phyloP scores from a whole-genome alignment of 2,113 vertebrate species.

The Dasypus novemcinctus region DNA sequence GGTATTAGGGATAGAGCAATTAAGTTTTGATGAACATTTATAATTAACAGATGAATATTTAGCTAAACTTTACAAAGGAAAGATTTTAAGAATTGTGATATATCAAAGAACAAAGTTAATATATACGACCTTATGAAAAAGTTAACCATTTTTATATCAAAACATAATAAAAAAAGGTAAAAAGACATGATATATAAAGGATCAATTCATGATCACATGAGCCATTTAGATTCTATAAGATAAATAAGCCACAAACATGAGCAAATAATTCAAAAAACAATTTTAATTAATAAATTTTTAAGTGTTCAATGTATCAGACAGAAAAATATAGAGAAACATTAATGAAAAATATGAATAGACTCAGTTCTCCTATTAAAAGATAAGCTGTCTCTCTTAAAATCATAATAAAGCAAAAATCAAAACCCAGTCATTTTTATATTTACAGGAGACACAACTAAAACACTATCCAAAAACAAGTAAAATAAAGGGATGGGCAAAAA shows the following conservation, averaged over 20 bases:
- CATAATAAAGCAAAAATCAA: not conserved
- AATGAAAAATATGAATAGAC: not conserved
- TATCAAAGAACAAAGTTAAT: not conserved
- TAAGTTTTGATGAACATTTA: not conserved
- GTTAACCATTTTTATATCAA: not conserved
- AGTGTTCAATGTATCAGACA: not conserved
- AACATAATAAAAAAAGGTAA: not conserved
- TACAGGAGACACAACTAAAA: not conserved
- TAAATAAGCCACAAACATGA: not conserved
- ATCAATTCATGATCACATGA: not conserved
- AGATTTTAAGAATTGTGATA: not conserved
- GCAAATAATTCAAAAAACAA: conserved; percentile 5
- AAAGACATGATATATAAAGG: not conserved
- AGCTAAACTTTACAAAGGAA: not conserved
- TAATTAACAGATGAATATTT: not conserved
- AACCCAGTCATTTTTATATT: not conserved
- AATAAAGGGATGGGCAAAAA: not conserved
- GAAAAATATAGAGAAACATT: not conserved
- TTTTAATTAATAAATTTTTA: not conserved
- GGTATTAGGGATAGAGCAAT: not conserved
- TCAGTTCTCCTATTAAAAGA: not conserved
- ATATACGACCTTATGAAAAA: not conserved
- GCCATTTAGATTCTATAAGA: not conserved
- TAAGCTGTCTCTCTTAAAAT: not conserved
- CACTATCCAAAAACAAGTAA: not conserved